Evolutionary conservation across 2,797 vertebrate genomes (phyloP), one percentile per base, ranked within the genome.

Genomic region (Dermochelys coriacea): DNA sequence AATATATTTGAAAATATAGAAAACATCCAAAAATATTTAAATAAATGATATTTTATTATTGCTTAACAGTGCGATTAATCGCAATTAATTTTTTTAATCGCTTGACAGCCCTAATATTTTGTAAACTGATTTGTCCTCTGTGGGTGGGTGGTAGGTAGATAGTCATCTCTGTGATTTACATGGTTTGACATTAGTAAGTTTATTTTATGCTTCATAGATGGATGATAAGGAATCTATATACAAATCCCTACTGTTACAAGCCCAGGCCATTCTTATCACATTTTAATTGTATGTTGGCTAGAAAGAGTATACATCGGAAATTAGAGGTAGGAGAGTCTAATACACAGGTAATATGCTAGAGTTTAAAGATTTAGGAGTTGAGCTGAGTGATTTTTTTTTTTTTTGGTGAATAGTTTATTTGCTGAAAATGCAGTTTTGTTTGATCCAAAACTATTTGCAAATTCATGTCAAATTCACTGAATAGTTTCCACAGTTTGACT

Each of bases 321-420:
- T 91, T 6, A 0, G 80, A 94, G 71, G 82, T 27, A 0, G 74
- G 87, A 90, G 87, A 91, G 93, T 94, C 90, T 95, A 82, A 89
- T 95, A 93, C 64, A 49, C 54, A 89, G 64, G 80, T 87, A 96
- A 96, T 82, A 83, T 19, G 34, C 34, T 31, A 80, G 88, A 96
- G 95, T 96, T 95, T 91, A 80, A 85, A 64, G 91, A 95, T 51
- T 51, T 51, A 51, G 15, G 52, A 80, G 85, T 12, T 4, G 41
- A 88, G 34, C 37, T 55, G 71, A 21, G 31, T 54, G 21, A 54
- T 3, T 31, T 31, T 59, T 15, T 31, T 31, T 31, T 34, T 61
- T 61, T 61, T 61, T 12, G 10, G 8, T 25, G 15, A 34, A 61
- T 61, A 34, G 59, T 61, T 61, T 61, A 61, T 61, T 61, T 34